A percentile compares a stretch with the other conserved stretches of the same genome.
Evolutionary conservation across 2,797 vertebrate genomes (phyloP).

Genomic region (Darevskia mixta): DNA sequence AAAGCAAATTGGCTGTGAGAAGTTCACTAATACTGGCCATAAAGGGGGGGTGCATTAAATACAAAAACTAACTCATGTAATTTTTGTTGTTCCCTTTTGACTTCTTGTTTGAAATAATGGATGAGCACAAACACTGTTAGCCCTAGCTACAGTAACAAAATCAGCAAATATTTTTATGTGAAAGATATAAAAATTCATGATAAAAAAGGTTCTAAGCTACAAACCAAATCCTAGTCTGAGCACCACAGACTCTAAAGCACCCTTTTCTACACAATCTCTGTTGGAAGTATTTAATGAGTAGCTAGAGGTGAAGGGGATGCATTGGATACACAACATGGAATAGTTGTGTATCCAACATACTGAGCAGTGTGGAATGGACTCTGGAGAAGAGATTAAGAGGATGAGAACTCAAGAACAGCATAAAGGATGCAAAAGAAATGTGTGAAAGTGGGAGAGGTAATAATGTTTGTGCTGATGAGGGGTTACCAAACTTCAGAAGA

Average conservation of each 20-base stretch:
- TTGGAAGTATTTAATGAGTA: conserved; percentile 6
- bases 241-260: conserved; percentile 15
- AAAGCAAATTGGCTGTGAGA: neutral
- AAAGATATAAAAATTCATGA: conserved; percentile 11
- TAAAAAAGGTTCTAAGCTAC: neutral
- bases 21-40: neutral
- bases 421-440: too few relatives aligned
- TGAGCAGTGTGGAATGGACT: too few relatives aligned
- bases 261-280: conserved; percentile 42
- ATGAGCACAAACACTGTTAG: neutral
- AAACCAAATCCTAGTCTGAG: neutral
- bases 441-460: too few relatives aligned
- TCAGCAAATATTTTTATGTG: neutral
- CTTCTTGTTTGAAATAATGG: neutral
- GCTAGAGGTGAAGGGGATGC: too few relatives aligned
- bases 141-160: conserved; percentile 27
- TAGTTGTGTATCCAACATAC: too few relatives aligned
- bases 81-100: neutral
- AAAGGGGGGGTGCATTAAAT: neutral
- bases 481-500: too few relatives aligned
- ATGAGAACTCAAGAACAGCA: too few relatives aligned
- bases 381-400: too few relatives aligned
- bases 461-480: too few relatives aligned
- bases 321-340: too few relatives aligned
- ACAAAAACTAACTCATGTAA: neutral